phyloP scores from a whole-genome alignment of 2,113 vertebrate species.

The Myxocyprinus asiaticus region DNA sequence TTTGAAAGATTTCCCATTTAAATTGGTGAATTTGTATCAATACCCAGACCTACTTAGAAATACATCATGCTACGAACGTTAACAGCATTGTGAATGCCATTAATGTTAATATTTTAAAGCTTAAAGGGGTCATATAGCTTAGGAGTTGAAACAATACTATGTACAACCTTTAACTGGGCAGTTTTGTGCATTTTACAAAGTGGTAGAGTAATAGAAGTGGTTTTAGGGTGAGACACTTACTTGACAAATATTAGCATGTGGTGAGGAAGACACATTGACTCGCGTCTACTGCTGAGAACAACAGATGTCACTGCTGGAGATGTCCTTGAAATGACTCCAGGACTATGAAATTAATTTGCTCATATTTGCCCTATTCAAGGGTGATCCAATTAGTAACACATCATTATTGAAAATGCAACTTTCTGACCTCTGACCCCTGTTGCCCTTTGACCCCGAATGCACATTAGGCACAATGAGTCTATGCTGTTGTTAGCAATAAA shows the following conservation, averaged over 20 bases:
- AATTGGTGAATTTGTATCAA: too few relatives aligned
- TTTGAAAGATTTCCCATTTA: too few relatives aligned
- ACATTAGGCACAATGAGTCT: background rate
- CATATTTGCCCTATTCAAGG: constrained; percentile 32
- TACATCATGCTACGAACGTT: too few relatives aligned
- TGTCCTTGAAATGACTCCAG: constrained; percentile 38
- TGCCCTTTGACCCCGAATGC: constrained; percentile 5
- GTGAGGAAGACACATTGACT: constrained; percentile 13
- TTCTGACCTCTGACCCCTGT: constrained; percentile 4
- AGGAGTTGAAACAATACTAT: too few relatives aligned
- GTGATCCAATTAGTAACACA: constrained; percentile 37
- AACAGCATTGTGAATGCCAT: too few relatives aligned
- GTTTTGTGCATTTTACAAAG: background rate
- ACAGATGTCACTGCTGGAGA: constrained; percentile 41
- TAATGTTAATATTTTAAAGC: too few relatives aligned
- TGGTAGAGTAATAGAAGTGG: background rate
- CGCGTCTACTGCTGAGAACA: constrained; percentile 20
- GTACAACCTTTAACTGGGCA: background rate
- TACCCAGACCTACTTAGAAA: too few relatives aligned
- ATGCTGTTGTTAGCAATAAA: constrained; percentile 4
- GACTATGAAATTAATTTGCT: constrained; percentile 37
- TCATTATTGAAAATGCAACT: constrained; percentile 23
- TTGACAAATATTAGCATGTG: background rate
- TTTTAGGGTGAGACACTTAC: constrained; percentile 7
- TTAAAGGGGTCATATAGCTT: too few relatives aligned